Evolutionary conservation across 2,797 vertebrate species (phyloP).

Genomic region (Chiroxiphia lanceolata): DNA sequence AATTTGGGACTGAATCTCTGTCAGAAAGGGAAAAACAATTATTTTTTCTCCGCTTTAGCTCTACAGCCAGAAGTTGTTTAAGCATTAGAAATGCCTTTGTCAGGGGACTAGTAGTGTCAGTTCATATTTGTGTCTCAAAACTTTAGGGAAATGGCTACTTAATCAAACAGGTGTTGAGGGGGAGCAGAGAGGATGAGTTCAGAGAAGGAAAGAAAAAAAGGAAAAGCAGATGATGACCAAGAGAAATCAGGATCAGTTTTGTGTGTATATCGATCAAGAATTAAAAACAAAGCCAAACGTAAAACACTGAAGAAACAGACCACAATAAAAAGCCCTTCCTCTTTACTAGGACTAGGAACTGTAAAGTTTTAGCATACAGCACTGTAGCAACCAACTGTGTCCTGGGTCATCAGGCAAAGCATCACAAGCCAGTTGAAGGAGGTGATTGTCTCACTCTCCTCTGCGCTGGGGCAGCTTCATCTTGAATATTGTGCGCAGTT

Average conservation of each 20-base stretch:
- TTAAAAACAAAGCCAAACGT: not conserved
- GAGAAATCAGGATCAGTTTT: not conserved
- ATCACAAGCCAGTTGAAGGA: not conserved
- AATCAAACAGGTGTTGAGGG: constrained; percentile 25
- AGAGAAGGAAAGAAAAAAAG: not conserved
- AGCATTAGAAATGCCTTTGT: constrained; percentile 5
- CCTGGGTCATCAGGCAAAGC: not conserved
- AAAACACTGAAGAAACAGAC: not conserved
- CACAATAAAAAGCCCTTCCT: not conserved
- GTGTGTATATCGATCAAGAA: not conserved
- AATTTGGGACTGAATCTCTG: not conserved
- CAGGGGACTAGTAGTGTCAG: constrained; percentile 23
- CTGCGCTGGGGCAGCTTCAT: no score
- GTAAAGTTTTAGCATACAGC: not conserved
- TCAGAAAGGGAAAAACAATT: not conserved
- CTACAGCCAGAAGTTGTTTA: constrained; percentile 11
- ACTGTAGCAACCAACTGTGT: not conserved
- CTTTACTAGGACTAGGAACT: not conserved
- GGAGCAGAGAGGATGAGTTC: not conserved
- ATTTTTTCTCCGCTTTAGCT: not conserved
- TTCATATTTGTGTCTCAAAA: constrained; percentile 43
- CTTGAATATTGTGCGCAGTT: not conserved
- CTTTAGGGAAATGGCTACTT: constrained; percentile 20
- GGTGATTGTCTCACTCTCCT: not conserved
- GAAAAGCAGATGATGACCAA: not conserved